Percentiles rank a stretch among this genome's conserved stretches.
These are phyloP conservation scores for Propithecus perrieri DNA, from an alignment of 2,797 vertebrate genomes.

Conservation along the genomic window DNA sequence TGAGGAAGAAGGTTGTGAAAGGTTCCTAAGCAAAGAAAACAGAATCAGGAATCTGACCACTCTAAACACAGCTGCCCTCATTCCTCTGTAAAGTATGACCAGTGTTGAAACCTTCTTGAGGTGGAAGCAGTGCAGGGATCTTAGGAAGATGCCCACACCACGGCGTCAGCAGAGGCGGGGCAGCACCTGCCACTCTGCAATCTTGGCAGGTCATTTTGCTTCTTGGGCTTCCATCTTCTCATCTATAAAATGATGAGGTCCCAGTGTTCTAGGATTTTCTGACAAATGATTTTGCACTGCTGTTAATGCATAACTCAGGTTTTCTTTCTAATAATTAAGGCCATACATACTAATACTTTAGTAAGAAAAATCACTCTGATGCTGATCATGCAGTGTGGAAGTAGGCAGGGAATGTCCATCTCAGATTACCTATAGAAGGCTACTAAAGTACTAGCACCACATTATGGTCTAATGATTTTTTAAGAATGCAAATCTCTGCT, in stretches of 20 bases:
- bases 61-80: not conserved
- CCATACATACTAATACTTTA: not conserved
- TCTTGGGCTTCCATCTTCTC: not conserved
- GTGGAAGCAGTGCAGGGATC: not conserved
- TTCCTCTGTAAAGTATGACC: not conserved
- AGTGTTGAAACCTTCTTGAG: not conserved
- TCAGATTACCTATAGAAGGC: not conserved
- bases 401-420: not conserved
- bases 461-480: not conserved
- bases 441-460: not conserved
- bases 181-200: not conserved
- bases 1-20: slow-evolving; percentile 98
- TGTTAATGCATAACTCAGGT: not conserved
- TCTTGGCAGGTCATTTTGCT: not conserved
- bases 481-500: not conserved
- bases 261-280: not conserved
- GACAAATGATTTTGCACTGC: not conserved
- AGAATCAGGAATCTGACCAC: not conserved
- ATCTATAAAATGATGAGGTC: not conserved
- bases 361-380: not conserved
- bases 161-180: not conserved
- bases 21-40: slow-evolving; percentile 89
- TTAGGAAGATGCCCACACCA: not conserved
- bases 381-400: not conserved
- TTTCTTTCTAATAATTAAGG: not conserved